Evolutionary conservation across 2,797 vertebrate species (phyloP).

Genomic region (Coregonus suidteri): DNA sequence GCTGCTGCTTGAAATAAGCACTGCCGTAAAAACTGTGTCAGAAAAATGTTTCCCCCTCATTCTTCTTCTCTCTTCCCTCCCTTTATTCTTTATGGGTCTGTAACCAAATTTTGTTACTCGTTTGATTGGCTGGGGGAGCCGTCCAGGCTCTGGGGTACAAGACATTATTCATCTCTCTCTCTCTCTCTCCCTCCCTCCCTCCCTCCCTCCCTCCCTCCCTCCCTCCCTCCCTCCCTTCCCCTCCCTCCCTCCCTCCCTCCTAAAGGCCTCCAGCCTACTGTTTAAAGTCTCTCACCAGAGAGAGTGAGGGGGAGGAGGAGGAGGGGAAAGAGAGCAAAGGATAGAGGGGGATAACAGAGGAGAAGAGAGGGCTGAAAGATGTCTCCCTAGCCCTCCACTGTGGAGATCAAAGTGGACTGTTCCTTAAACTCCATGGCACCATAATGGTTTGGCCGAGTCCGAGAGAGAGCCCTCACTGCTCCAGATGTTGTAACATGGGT

Average conservation of each 20-base stretch:
- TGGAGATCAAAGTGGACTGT: slow-evolving; percentile 64
- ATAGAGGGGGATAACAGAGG: slow-evolving; percentile 42
- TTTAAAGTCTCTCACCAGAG: slow-evolving; percentile 77
- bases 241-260: slow-evolving; percentile 43
- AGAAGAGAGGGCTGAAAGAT: slow-evolving; percentile 62
- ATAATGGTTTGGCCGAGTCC: slow-evolving; percentile 67
- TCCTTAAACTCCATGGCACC: slow-evolving; percentile 65
- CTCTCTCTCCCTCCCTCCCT: neutral
- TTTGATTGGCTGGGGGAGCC: slow-evolving; percentile 77
- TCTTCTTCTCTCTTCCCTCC: slow-evolving; percentile 72
- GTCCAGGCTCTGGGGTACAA: slow-evolving; percentile 75
- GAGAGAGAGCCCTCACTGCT: slow-evolving; percentile 61
- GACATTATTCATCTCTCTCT: slow-evolving; percentile 76
- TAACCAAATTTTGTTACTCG: slow-evolving; percentile 78
- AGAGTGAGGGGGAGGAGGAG: slow-evolving; percentile 54
- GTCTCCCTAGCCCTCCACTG: slow-evolving; percentile 66
- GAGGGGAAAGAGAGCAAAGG: slow-evolving; percentile 14
- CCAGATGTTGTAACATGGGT: slow-evolving; percentile 68
- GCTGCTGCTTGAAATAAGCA: slow-evolving; percentile 70
- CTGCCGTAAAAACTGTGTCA: slow-evolving; percentile 76
- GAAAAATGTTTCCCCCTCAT: slow-evolving; percentile 77
- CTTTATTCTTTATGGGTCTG: slow-evolving; percentile 78
- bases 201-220: slow-evolving; percentile 30
- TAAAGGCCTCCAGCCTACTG: slow-evolving; percentile 77
- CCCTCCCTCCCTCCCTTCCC: neutral